These are phyloP conservation scores for Crioceris asparagi DNA, from an alignment of 2,888 invertebrate species.

Conservation along the genomic window DNA sequence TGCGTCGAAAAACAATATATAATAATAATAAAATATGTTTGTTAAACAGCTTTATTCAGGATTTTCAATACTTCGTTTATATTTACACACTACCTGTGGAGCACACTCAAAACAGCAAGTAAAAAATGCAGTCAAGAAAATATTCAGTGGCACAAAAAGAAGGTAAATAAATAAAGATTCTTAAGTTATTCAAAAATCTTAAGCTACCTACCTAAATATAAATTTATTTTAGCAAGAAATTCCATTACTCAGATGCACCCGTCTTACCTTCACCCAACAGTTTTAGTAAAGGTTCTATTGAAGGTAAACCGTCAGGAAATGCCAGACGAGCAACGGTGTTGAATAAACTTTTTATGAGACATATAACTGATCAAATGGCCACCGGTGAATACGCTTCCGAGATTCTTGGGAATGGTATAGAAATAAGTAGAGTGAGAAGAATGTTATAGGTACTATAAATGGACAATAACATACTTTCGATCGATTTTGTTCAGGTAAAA, in stretches of 20 bases:
- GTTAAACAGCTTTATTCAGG: too few relatives aligned
- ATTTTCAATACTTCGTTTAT: too few relatives aligned
- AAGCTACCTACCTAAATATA: not conserved
- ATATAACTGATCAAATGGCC: conserved; percentile 68
- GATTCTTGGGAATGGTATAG: conserved; percentile 55
- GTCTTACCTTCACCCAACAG: conserved; percentile 21
- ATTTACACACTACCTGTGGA: not conserved
- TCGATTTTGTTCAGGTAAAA: conserved; percentile 40
- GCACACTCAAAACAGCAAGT: conserved; percentile 10
- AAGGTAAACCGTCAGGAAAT: conserved; percentile 44
- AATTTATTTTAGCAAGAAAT: conserved; percentile 21
- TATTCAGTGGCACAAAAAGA: conserved; percentile 18
- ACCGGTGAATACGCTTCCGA: conserved; percentile 54
- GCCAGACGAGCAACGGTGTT: conserved; percentile 53
- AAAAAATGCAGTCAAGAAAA: conserved; percentile 22
- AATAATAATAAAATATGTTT: too few relatives aligned
- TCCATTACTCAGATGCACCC: conserved; percentile 24
- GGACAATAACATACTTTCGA: not conserved
- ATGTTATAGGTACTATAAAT: conserved; percentile 1
- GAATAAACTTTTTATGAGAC: conserved; percentile 72
- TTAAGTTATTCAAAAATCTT: conserved; percentile 2
- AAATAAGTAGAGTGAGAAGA: conserved; percentile 54
- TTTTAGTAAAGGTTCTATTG: conserved; percentile 36
- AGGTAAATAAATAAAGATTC: conserved; percentile 11
- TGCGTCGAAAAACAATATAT: too few relatives aligned